These are phyloP conservation scores for Rousettus leschenaultii DNA, from an alignment of 2,113 vertebrate genomes.

Conservation along the genomic window DNA sequence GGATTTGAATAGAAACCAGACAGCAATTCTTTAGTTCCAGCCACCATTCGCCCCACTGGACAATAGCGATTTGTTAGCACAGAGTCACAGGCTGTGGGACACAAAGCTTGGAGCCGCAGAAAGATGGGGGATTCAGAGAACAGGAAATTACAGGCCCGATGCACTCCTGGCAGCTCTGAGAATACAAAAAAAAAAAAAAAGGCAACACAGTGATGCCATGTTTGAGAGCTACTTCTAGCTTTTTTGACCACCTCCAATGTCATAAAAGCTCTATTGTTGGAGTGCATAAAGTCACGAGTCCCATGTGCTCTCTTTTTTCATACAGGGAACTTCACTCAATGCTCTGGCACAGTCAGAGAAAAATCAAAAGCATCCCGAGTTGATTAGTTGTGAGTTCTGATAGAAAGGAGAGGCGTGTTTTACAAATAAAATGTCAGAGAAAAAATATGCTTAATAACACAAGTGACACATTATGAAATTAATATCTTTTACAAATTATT, in stretches of 20 bases:
- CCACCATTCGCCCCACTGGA: slow-evolving; percentile 89
- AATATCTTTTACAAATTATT: slow-evolving; percentile 34
- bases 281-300: slow-evolving; percentile 79
- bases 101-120: slow-evolving; percentile 92
- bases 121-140: slow-evolving; percentile 87
- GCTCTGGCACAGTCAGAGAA: slow-evolving; percentile 61
- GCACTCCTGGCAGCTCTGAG: slow-evolving; percentile 87
- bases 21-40: slow-evolving; percentile 90
- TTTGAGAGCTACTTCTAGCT: slow-evolving; percentile 82
- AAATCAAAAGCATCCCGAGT: slow-evolving; percentile 47
- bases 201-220: slow-evolving; percentile 79
- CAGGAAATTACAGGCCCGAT: slow-evolving; percentile 98
- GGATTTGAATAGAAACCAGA: slow-evolving; percentile 99
- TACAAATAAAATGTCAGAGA: slow-evolving; percentile 44
- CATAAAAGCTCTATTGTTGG: slow-evolving; percentile 80
- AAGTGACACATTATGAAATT: slow-evolving; percentile 25
- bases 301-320: slow-evolving; percentile 76
- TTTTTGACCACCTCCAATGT: slow-evolving; percentile 80
- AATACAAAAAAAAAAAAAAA: slow-evolving; percentile 78
- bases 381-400: slow-evolving; percentile 11
- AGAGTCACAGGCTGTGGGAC: slow-evolving; percentile 90
- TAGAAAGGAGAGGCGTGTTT: slow-evolving; percentile 27
- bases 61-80: slow-evolving; percentile 97
- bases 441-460: slow-evolving; percentile 7
- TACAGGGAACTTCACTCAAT: slow-evolving; percentile 57